Evolutionary conservation across 1,140 invertebrate species (phyloP).

Genomic region (Drosophila arawakana): DNA sequence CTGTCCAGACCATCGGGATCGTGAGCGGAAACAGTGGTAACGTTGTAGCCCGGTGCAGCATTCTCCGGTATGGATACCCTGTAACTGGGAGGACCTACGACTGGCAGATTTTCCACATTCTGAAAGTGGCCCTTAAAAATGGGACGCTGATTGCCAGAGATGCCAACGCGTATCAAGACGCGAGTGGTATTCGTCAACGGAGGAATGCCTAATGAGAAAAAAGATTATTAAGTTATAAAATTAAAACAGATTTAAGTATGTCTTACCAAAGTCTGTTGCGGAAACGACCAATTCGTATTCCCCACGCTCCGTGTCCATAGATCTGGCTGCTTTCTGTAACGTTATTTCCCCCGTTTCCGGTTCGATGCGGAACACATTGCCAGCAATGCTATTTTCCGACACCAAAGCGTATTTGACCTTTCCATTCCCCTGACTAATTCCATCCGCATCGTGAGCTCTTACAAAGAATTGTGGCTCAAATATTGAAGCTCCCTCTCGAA

Average conservation of each 20-base stretch:
- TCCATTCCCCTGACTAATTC: slow-evolving; percentile 88
- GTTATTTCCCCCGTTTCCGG: slow-evolving; percentile 89
- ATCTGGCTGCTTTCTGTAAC: slow-evolving; percentile 87
- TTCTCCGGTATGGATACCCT: slow-evolving; percentile 90
- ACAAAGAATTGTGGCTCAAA: slow-evolving; percentile 92
- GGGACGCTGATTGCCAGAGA: slow-evolving; percentile 91
- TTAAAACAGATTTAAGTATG: not conserved
- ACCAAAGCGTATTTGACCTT: slow-evolving; percentile 88
- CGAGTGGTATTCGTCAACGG: slow-evolving; percentile 88
- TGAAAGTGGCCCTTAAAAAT: slow-evolving; percentile 90
- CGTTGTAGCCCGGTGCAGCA: slow-evolving; percentile 88
- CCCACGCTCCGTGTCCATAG: slow-evolving; percentile 89
- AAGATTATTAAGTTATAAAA: not conserved
- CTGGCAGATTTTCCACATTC: slow-evolving; percentile 85
- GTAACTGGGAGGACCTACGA: slow-evolving; percentile 88
- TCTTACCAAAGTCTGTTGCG: slow-evolving; percentile 89
- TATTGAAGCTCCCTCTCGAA: slow-evolving; percentile 89
- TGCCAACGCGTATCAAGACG: slow-evolving; percentile 89
- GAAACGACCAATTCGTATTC: slow-evolving; percentile 89
- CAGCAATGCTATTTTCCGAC: slow-evolving; percentile 88
- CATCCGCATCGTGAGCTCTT: slow-evolving; percentile 89
- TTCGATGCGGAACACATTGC: slow-evolving; percentile 87
- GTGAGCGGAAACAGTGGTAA: slow-evolving; percentile 89
- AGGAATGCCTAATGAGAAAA: slow-evolving; percentile 82
- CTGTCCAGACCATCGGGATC: slow-evolving; percentile 91